Evolutionary conservation across 2,113 vertebrate species (phyloP), one percentile per base, ranked within the genome.

Genomic region (Grammomys surdaster): DNA sequence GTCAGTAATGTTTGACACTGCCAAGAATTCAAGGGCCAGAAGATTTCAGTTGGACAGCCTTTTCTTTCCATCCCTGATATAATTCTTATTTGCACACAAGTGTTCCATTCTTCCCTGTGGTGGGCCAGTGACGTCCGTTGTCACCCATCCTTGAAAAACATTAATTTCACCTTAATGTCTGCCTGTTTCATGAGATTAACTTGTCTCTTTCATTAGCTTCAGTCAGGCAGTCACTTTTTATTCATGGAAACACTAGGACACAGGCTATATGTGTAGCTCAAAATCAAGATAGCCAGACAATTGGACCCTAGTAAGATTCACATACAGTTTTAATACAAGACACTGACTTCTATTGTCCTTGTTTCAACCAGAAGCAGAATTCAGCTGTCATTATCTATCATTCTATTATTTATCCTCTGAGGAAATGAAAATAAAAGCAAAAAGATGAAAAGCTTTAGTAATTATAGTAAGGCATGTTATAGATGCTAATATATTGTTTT

Each of bases 341-440:
- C 16, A 69, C 4, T 11, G 43, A 19, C 5, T 43, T 67, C 58
- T 22, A 60, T 17, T 78, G 72, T 46, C 78, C 28, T 33, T 67
- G 5, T 22, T 69, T 65, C 8, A 22, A 2, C 51, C 56, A 46
- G 33, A 58, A 90, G 28, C 36, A 63, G 6, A 33, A 54, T 40
- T 89, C 31, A 81, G 51, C 48, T 46, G 0, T 51, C 28, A 76
- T 2, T 28, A 63, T 86, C 36, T 40, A 56, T 17, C 16, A 1
- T 58, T 91, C 19, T 69, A 7, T 77, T 76, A 72, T 72, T 93
- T 77, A 72, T 46, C 72, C 7, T 77, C 84, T 63, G n/a, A 72
- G 46, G 69, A 95, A 86, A 81, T 89, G 28, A 76, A 95, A 81
- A 93, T 43, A 89, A 60, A 86, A 24, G 1, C 10, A 40, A 78